Evolutionary conservation across 2,113 vertebrate species (phyloP).

Genomic region (Eurystomus gularis): DNA sequence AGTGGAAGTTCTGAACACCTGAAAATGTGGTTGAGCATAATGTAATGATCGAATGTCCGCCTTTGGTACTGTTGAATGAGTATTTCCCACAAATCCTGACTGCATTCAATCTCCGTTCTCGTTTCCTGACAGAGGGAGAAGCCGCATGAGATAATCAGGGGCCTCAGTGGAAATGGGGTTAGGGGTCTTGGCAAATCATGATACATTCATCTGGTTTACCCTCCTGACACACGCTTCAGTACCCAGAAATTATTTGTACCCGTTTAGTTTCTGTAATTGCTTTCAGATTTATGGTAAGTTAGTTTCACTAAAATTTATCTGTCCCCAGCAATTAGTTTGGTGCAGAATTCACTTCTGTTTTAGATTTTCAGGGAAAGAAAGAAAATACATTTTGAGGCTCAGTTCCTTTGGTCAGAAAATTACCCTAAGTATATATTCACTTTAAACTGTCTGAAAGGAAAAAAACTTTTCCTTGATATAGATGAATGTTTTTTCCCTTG

Average conservation of each 20-base stretch:
- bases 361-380: slow-evolving; percentile 33
- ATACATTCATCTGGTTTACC: background rate
- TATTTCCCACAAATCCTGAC: background rate
- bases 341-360: slow-evolving; percentile 38
- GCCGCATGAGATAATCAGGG: background rate
- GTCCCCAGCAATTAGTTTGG: slow-evolving; percentile 24
- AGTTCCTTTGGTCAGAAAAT: slow-evolving; percentile 60
- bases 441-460: slow-evolving; percentile 28
- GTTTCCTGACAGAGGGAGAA: slow-evolving; percentile 5
- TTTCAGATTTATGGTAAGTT: slow-evolving; percentile 28
- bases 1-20: background rate
- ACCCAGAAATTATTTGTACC: slow-evolving; percentile 46
- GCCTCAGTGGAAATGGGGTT: background rate
- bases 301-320: slow-evolving; percentile 32
- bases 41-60: background rate
- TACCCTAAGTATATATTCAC: slow-evolving; percentile 42
- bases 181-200: background rate
- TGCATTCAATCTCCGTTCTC: background rate
- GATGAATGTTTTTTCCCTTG: slow-evolving; percentile 27
- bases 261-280: slow-evolving; percentile 20
- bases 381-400: background rate
- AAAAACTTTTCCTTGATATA: slow-evolving; percentile 16
- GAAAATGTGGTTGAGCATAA: background rate
- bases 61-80: background rate
- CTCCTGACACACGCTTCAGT: background rate